Base-by-base conservation (phyloP, 2,113 vertebrate species). In the Pterocles orientalis region DNA sequence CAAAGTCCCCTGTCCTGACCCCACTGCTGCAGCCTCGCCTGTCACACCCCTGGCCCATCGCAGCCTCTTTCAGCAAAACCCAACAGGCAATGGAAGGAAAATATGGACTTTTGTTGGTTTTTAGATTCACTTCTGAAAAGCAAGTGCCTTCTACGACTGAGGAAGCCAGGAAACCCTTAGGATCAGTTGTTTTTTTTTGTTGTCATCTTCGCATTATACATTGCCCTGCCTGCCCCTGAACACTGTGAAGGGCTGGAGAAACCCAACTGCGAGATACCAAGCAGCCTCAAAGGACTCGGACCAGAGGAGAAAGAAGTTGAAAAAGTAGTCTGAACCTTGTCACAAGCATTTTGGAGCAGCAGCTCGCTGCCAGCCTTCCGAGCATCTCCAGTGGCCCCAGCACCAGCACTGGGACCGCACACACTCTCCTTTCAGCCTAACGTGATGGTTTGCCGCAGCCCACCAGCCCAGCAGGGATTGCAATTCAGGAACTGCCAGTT, bases 391-490 rank as follows among this genome's bases (percentile, higher is more conserved):
- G 33, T 14, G n/a, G 9, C 19, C 47, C 6, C 3, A 1, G 53
- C 58, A 80, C 12, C 57, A 69, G 53, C 4, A 6, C 20, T 14
- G 29, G n/a, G 26, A 39, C 72, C 11, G 36, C 60, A 77, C 72
- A 57, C 41, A 29, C 20, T 69, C 29, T 19, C 75, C 34, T 68
- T 66, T 68, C 85, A 86, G 48, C 24, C 66, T 16, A 33, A 39
- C 0, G 4, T 0, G 0, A 53, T 4, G 61, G 36, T 70, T 61
- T 65, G 53, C n/a, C 19, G 18, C 69, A 78, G 43, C 31, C 58
- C 85, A 26, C 11, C 45, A 83, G 15, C 36, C 2, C 1, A 0
- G 0, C 2, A 11, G 28, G 41, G 18, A 21, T 4, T 29, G 47
- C 69, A 33, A 0, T 34, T 41, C 1, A 2, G 69, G 47, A 62